Evolutionary conservation across 2,888 invertebrate species (phyloP), one percentile per base, ranked within the genome.

Genomic region (Dryomyza anilis): DNA sequence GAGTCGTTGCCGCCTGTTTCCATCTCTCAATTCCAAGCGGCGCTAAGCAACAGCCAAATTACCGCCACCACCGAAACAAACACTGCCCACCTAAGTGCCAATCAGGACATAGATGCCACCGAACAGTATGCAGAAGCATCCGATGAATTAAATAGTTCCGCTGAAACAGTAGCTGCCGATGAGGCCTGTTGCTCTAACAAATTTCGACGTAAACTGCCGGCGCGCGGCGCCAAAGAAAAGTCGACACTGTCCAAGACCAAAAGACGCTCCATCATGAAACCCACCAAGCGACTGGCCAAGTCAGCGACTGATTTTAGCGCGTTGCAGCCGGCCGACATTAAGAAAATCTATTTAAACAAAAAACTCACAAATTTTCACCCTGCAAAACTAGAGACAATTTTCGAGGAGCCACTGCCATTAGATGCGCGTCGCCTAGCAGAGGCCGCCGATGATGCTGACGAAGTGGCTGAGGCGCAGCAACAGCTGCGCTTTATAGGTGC

Each of bases 351-450:
- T 61, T 70, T 77, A 1, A 77, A 71, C 64, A 78, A 79, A 56
- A 76, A 76, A 3, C 63, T 81, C 21, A 77, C 73, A 2, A 81
- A 80, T 36, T 80, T 82, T 57, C 76, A 72, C 21, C 79, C 80
- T 3, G 67, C 81, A 3, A 79, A 73, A 62, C 65, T 81, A 21
- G 81, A 81, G 63, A 81, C 81, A 1, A 81, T 81, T 33, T 81
- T 78, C 48, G 81, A 81, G 63, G 81, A 81, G 65, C 75, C 79
- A 5, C 72, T 75, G 60, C n/a, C 16, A n/a, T n/a, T n/a, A n/a
- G n/a, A n/a, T n/a, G n/a, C n/a, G n/a, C n/a, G n/a, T n/a, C n/a
- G n/a, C n/a, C n/a, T n/a, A n/a, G n/a, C n/a, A n/a, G n/a, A n/a
- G n/a, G n/a, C n/a, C n/a, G 23, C 21, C 3, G 23, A n/a, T 23